Evolutionary conservation across 35 echinoderm and acorn worm species (phyloP).

Genomic region (Apostichopus parvimensis): DNA sequence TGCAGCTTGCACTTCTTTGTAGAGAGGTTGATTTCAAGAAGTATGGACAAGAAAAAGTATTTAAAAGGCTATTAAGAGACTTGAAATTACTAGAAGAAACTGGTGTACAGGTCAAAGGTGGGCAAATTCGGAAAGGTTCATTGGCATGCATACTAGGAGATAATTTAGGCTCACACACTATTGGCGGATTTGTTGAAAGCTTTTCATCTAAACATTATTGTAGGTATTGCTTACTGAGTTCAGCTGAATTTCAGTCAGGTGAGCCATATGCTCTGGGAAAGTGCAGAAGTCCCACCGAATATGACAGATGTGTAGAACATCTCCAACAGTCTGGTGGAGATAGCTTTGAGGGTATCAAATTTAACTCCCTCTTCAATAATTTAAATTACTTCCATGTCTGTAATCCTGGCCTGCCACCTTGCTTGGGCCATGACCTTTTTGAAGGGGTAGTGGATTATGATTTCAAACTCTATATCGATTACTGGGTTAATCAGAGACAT

Average conservation of each 20-base stretch:
- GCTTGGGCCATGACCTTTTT: conserved; percentile 75
- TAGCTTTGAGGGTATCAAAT: conserved; percentile 61
- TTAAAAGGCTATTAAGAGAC: conserved; percentile 55
- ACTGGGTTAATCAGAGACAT: conserved; percentile 51
- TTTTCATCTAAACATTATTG: conserved; percentile 38
- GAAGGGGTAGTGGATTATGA: conserved; percentile 74
- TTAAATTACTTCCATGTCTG: conserved; percentile 78
- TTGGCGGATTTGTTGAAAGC: not conserved
- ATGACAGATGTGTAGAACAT: conserved; percentile 35
- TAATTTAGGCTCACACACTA: not conserved
- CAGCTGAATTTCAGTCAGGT: conserved; percentile 22
- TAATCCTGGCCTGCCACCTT: conserved; percentile 60
- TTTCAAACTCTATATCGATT: conserved; percentile 47
- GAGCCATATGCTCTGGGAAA: not conserved
- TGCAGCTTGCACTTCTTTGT: conserved; percentile 67
- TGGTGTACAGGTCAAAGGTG: conserved; percentile 9
- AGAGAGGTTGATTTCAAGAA: conserved; percentile 43
- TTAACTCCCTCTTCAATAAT: conserved; percentile 64
- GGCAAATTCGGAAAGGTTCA: not conserved
- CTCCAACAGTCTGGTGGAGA: not conserved
- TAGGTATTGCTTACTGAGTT: conserved; percentile 17
- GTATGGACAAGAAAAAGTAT: conserved; percentile 51
- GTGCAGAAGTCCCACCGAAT: not conserved
- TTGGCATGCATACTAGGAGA: conserved; percentile 39
- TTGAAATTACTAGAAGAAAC: conserved; percentile 39